phyloP scores from a whole-genome alignment of 2,888 invertebrate species.

The Cyrtodaria siliqua region DNA sequence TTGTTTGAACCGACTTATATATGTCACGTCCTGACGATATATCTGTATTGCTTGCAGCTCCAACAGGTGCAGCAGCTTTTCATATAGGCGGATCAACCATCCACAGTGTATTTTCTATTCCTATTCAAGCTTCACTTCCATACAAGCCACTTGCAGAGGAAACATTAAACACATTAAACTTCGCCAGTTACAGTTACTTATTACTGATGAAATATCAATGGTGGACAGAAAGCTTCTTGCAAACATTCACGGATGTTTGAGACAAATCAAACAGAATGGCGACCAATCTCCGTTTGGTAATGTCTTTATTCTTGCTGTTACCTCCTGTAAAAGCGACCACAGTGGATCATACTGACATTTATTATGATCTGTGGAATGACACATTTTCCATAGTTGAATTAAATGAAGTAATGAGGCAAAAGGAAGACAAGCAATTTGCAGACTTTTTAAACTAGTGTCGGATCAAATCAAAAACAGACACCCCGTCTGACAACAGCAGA shows the following conservation, averaged over 20 bases:
- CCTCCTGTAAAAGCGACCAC: conserved; percentile 32
- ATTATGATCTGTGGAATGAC: conserved; percentile 4
- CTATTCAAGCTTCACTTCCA: too few species aligned
- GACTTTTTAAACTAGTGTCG: conserved; percentile 28
- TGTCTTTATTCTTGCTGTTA: conserved; percentile 33
- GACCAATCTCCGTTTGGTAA: conserved; percentile 43
- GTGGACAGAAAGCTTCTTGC: conserved; percentile 43
- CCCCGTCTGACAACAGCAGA: conserved; percentile 20
- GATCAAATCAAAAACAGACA: neutral
- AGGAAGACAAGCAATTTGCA: conserved; percentile 6
- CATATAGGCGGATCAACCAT: too few species aligned
- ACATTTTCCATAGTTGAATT: neutral
- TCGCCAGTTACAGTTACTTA: conserved; percentile 34
- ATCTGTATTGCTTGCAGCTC: too few species aligned
- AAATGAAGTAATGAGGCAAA: too few species aligned
- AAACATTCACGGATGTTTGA: conserved; percentile 47
- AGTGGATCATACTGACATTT: conserved; percentile 2
- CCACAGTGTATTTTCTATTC: too few species aligned
- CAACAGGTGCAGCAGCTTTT: too few species aligned
- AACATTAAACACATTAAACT: conserved; percentile 31
- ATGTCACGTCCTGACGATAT: too few species aligned
- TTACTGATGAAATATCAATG: conserved; percentile 64
- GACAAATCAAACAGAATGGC: neutral
- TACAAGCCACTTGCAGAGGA: conserved; percentile 32
- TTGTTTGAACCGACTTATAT: conserved; percentile 17